Conservation (phyloP, 1,140 invertebrate genomes). For the Drosophila micromelanica region DNA sequence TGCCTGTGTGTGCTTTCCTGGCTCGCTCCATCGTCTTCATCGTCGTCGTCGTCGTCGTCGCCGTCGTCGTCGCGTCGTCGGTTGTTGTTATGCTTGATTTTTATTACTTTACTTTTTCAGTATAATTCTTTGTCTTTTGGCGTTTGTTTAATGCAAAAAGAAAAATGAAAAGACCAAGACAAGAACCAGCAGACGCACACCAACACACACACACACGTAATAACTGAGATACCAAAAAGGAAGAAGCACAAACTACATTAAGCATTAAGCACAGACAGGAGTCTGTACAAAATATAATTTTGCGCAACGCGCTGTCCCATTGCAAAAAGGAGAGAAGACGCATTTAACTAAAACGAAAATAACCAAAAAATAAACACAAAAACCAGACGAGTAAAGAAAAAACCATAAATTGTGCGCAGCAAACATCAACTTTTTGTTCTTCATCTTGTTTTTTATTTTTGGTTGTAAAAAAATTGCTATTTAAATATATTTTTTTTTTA, state of each 20-base stretch:
- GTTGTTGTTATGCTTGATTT: slow-evolving; percentile 60
- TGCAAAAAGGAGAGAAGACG: slow-evolving; percentile 34
- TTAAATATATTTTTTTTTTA: background rate
- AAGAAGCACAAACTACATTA: slow-evolving; percentile 55
- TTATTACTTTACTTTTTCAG: slow-evolving; percentile 72
- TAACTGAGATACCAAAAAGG: slow-evolving; percentile 42
- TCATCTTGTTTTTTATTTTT: background rate
- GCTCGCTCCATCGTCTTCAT: slow-evolving; percentile 37
- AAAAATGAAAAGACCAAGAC: slow-evolving; percentile 39
- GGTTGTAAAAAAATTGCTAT: background rate
- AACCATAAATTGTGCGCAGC: slow-evolving; percentile 10
- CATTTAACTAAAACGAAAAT: slow-evolving; percentile 17
- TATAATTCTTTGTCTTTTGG: slow-evolving; percentile 74
- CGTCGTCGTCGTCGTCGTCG: slow-evolving; percentile 10
- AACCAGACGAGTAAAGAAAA: background rate
- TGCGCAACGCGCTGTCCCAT: slow-evolving; percentile 43
- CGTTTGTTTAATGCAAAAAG: slow-evolving; percentile 67
- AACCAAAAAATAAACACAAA: background rate
- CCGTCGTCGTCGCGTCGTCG: slow-evolving; percentile 21
- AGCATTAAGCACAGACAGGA: slow-evolving; percentile 57
- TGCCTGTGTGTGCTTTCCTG: slow-evolving; percentile 47
- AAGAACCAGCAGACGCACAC: slow-evolving; percentile 41
- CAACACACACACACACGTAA: slow-evolving; percentile 26
- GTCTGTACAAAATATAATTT: slow-evolving; percentile 59
- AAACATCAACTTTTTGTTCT: background rate